Conservation (phyloP, 2,113 vertebrate species). For the Ranitomeya variabilis region DNA sequence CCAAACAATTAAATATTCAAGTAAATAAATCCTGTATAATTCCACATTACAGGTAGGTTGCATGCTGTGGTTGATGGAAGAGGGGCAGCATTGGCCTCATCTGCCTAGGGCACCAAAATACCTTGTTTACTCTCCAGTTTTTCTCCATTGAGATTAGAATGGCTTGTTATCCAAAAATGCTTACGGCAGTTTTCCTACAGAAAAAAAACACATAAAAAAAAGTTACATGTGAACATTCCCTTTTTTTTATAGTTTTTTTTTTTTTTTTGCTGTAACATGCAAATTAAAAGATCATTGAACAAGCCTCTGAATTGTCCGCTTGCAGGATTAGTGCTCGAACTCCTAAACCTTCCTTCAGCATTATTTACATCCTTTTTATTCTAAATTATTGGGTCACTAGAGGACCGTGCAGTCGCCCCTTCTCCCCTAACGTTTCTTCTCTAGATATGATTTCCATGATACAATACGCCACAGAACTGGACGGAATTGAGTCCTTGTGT, state of each 20-base stretch:
- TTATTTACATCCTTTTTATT: background rate
- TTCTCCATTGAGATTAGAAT: no score
- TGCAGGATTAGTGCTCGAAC: slow-evolving; percentile 20
- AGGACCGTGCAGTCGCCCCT: background rate
- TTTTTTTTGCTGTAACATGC: background rate
- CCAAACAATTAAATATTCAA: no score
- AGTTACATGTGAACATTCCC: no score
- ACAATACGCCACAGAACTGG: background rate
- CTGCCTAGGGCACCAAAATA: no score
- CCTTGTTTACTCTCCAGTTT: no score
- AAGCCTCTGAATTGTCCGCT: background rate
- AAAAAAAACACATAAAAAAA: no score
- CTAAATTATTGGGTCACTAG: slow-evolving; percentile 6
- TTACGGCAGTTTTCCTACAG: no score
- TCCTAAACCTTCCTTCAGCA: background rate
- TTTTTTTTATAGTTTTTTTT: background rate
- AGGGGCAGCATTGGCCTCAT: no score
- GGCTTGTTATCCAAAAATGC: no score
- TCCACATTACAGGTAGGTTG: no score
- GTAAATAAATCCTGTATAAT: no score
- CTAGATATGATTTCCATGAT: background rate
- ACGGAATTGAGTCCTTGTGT: background rate
- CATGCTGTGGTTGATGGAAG: no score
- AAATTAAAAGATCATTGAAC: background rate
- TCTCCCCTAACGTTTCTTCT: background rate